A percentile compares a stretch with the other conserved stretches of the same genome.
phyloP scores from a whole-genome alignment of 2,113 vertebrate species.

The Cercocebus atys region DNA sequence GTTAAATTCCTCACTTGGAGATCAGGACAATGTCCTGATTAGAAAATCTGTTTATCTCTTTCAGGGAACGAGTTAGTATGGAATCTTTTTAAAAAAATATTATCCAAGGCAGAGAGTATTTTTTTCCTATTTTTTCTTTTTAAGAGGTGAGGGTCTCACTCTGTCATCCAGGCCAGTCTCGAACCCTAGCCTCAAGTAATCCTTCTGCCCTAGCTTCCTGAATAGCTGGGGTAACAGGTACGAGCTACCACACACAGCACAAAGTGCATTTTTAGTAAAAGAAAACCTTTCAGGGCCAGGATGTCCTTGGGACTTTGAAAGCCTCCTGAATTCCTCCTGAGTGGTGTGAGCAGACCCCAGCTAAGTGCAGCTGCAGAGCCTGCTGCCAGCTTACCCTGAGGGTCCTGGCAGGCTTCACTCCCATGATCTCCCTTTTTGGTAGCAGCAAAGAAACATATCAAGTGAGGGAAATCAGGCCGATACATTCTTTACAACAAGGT shows the following conservation, averaged over 20 bases:
- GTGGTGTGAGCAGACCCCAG: background rate
- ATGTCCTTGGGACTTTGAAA: background rate
- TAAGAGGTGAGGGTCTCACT: too few species aligned
- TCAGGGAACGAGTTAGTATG: background rate
- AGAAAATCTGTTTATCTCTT: background rate
- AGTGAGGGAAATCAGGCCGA: background rate
- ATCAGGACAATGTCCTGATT: background rate
- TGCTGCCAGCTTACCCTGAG: background rate
- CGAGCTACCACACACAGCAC: too few species aligned
- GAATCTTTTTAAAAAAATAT: background rate
- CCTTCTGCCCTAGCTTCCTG: too few species aligned
- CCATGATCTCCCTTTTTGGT: background rate
- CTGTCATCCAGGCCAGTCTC: too few species aligned
- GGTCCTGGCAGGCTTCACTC: background rate
- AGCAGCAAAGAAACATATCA: background rate
- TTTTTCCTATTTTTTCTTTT: background rate
- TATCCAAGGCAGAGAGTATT: background rate
- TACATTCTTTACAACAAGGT: constrained; percentile 86
- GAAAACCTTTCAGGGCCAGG: background rate
- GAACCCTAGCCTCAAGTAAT: too few species aligned
- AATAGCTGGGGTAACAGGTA: too few species aligned
- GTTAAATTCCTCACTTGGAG: background rate
- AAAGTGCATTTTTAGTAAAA: background rate
- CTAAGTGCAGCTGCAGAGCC: accelerated
- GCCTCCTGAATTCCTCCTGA: background rate